Percentiles rank a stretch among this genome's conserved stretches.
These are phyloP conservation scores for Picus viridis DNA, from an alignment of 2,797 vertebrate species.

Conservation along the genomic window DNA sequence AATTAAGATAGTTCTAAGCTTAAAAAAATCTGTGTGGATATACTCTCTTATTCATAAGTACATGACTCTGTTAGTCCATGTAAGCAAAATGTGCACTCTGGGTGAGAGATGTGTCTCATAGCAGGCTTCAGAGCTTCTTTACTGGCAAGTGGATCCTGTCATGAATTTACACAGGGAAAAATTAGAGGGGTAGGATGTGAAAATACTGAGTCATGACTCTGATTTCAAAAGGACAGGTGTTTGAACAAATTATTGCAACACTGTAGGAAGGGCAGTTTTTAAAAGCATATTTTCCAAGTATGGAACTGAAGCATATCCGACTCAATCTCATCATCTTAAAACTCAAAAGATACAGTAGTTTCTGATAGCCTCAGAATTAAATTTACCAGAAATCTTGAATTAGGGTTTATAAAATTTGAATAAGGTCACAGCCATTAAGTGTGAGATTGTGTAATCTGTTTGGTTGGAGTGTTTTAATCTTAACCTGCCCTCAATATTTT, in stretches of 20 bases:
- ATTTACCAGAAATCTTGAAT: not conserved
- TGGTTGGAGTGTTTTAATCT: not conserved
- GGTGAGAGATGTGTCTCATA: not conserved
- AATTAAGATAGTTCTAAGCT: not conserved
- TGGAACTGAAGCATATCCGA: not conserved
- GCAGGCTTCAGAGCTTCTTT: not conserved
- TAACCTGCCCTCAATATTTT: not conserved
- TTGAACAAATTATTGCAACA: not conserved
- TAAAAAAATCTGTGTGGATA: not conserved
- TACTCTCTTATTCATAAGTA: not conserved
- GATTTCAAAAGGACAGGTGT: not conserved
- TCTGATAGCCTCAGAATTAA: not conserved
- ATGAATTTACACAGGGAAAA: not conserved
- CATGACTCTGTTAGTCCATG: too few species aligned
- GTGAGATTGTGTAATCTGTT: not conserved
- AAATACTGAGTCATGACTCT: not conserved
- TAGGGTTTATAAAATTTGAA: not conserved
- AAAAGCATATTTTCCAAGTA: not conserved
- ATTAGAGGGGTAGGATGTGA: not conserved
- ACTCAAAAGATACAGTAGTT: not conserved
- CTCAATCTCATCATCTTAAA: not conserved
- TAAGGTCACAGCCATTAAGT: not conserved
- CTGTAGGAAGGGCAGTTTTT: not conserved
- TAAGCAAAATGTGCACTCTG: not conserved
- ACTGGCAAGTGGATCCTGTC: not conserved